A percentile compares a stretch with the other conserved stretches of the same genome.
These are phyloP conservation scores for Agapostemon virescens DNA, from an alignment of 2,888 invertebrate species.

Conservation along the genomic window DNA sequence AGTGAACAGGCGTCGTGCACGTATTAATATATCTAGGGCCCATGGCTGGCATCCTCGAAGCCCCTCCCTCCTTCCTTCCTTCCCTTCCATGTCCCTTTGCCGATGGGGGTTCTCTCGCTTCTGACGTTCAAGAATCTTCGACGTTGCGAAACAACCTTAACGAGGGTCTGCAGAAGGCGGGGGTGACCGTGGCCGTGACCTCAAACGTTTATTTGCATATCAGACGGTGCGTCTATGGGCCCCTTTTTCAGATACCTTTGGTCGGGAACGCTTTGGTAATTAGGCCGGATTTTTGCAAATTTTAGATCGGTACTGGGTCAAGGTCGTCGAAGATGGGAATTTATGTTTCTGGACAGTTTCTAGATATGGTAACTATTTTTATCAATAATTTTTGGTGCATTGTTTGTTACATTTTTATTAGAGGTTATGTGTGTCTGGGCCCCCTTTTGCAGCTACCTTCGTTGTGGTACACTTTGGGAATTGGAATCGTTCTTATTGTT, in stretches of 20 bases:
- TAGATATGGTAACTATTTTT: too few species aligned
- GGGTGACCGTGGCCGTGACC: constrained; percentile 34
- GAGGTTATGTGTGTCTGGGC: constrained; percentile 4
- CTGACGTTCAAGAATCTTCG: constrained; percentile 62
- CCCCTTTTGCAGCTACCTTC: neutral
- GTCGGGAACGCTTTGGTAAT: too few species aligned
- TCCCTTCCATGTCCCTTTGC: constrained; percentile 44
- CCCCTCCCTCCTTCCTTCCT: constrained; percentile 28
- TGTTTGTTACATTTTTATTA: constrained; percentile 25
- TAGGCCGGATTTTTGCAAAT: too few species aligned
- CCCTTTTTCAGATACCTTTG: neutral
- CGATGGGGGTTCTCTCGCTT: constrained; percentile 47
- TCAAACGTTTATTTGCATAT: constrained; percentile 38
- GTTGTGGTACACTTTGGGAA: neutral
- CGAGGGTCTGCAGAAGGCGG: constrained; percentile 16
- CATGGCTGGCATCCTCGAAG: constrained; percentile 62
- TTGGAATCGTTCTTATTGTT: too few species aligned
- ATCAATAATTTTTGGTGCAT: too few species aligned
- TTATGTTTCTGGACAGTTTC: too few species aligned
- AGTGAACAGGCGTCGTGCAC: constrained; percentile 73
- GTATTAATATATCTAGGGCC: constrained; percentile 77
- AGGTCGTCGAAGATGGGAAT: too few species aligned
- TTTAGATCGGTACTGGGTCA: too few species aligned
- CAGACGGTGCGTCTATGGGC: constrained; percentile 14
- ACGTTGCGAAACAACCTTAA: constrained; percentile 37